Evolutionary conservation across 2,888 invertebrate species (phyloP).

Genomic region (Acronicta psi): DNA sequence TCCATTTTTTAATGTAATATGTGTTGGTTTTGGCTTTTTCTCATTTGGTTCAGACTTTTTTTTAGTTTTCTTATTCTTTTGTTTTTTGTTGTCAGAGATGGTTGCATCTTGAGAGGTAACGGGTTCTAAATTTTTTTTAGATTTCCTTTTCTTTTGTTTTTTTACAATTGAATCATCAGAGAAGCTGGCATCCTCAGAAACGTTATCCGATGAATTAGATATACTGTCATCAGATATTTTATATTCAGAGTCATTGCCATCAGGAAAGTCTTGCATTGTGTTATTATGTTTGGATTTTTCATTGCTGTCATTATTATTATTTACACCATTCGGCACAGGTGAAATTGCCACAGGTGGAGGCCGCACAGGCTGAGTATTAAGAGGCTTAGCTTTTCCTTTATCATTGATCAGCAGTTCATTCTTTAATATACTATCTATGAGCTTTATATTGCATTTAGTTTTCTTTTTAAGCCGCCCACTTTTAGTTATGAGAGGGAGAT

Average conservation of each 20-base stretch:
- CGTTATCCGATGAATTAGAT: conserved; percentile 2
- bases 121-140: too few species aligned
- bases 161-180: conserved; percentile 5
- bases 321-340: conserved; percentile 36
- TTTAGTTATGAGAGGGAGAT: conserved; percentile 58
- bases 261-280: conserved; percentile 20
- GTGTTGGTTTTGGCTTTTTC: conserved; percentile 47
- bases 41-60: conserved; percentile 36
- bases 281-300: conserved; percentile 73
- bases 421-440: conserved; percentile 75
- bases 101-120: too few species aligned
- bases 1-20: conserved; percentile 63
- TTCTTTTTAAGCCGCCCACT: conserved; percentile 66
- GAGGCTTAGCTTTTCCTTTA: conserved; percentile 16
- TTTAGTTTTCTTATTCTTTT: conserved; percentile 32
- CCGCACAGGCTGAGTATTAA: background rate
- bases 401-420: conserved; percentile 76
- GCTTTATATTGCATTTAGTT: conserved; percentile 65
- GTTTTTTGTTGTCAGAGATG: too few species aligned
- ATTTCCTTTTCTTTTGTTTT: conserved; percentile 10
- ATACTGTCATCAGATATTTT: conserved; percentile 17
- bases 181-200: background rate
- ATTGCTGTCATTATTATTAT: conserved; percentile 84
- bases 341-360: background rate
- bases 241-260: conserved; percentile 23